A percentile compares a stretch with the other conserved stretches of the same genome.
phyloP scores from a whole-genome alignment of 2,113 vertebrate species.

The Thymallus thymallus region DNA sequence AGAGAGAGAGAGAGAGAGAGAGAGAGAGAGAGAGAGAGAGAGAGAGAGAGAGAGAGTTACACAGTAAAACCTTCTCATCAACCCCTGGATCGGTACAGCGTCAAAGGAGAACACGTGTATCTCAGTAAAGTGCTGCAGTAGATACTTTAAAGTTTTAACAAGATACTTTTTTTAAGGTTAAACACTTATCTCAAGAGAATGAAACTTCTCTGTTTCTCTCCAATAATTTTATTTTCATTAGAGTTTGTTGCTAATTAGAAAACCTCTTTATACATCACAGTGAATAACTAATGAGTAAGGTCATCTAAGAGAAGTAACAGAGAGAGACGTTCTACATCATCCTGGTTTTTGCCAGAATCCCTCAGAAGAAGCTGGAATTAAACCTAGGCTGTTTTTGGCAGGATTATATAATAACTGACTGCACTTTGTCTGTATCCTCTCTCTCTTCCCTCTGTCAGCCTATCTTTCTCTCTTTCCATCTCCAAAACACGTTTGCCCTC shows the following conservation, averaged over 20 bases:
- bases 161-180: no score
- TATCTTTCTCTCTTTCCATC: conserved; percentile 14
- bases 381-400: conserved; percentile 37
- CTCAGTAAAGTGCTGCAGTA: no score
- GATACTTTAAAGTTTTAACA: no score
- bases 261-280: not conserved
- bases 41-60: no score
- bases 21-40: no score
- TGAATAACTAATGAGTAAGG: not conserved
- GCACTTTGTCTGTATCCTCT: conserved; percentile 12
- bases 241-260: conserved; percentile 4
- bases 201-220: not conserved
- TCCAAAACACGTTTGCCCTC: conserved; percentile 40
- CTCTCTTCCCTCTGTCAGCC: not conserved
- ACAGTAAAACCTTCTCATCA: no score
- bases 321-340: conserved; percentile 24
- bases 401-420: conserved; percentile 33
- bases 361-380: conserved; percentile 41
- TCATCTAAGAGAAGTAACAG: conserved; percentile 15
- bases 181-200: not conserved
- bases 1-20: no score
- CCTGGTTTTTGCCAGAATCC: not conserved
- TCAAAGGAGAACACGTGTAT: no score
- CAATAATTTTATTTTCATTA: conserved; percentile 30
- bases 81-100: no score